Evolutionary conservation across 1,140 invertebrate genomes (phyloP), one percentile per base, ranked within the genome.

Genomic region (Fragariocoptes setiger): DNA sequence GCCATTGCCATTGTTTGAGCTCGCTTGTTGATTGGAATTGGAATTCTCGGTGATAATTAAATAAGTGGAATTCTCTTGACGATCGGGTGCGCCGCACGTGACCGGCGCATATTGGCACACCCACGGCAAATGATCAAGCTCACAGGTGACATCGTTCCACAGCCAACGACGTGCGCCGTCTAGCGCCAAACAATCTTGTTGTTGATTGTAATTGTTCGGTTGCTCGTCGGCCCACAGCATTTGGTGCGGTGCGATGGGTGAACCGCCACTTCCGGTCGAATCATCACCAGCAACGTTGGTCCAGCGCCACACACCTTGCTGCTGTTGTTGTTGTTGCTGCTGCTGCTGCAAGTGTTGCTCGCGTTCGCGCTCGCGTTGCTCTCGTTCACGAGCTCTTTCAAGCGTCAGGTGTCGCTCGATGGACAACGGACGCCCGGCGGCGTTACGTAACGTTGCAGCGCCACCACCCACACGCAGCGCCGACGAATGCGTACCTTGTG

Each of bases 61-160:
- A n/a, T 80, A 68, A 1, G 75, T 79, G 2, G 76, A 79, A 52
- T 82, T 82, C 45, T 74, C 63, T 18, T 67, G 59, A 49, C 75
- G 73, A 50, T 85, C 77, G 0, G 78, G 77, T 55, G 72, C 79
- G 13, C 78, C 78, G 52, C 78, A 86, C 1, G 66, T 65, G 2
- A 72, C 65, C 4, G 78, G 76, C 45, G 66, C 45, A 45, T 55
- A 76, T 58, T 82, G 76, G 56, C 80, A 86, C 52, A 86, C 78
- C 70, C 78, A 86, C 53, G 78, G 76, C 20, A 85, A 58, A 56
- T 83, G 49, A 21, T 54, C 50, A 13, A 86, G 64, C 55, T 82
- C 79, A 54, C 80, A 88, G 17, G 77, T 78, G 19, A 88, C 78
- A 59, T 88, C 80, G 55, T 88, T 88, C 79, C 79, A 88, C 0